Conservation (phyloP, 1,140 invertebrate genomes). For the Ephestia elutella region DNA sequence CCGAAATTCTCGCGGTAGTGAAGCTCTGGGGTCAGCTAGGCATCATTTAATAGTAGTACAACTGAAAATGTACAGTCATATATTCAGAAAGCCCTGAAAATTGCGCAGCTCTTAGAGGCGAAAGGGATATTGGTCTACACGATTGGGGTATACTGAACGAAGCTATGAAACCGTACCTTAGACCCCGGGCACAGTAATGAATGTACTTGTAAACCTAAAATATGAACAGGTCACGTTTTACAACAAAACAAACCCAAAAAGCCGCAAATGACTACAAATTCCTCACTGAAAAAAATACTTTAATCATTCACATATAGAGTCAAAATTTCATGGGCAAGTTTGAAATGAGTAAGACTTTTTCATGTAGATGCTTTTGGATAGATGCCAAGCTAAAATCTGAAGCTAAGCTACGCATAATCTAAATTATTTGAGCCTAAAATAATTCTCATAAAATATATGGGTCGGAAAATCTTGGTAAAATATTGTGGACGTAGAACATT, state of each 20-base stretch:
- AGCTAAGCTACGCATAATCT: slow-evolving; percentile 16
- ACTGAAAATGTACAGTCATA: too few species aligned
- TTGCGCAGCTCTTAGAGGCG: too few species aligned
- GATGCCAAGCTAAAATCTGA: slow-evolving; percentile 14
- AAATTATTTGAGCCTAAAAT: slow-evolving; percentile 19
- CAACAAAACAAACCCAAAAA: not conserved
- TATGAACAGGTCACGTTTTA: slow-evolving; percentile 16
- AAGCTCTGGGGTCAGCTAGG: too few species aligned
- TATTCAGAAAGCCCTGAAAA: too few species aligned
- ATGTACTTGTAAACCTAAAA: slow-evolving; percentile 21
- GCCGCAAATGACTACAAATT: not conserved
- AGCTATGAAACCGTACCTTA: not conserved
- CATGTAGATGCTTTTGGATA: not conserved
- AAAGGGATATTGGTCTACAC: too few species aligned
- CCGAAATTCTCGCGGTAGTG: too few species aligned
- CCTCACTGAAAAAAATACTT: not conserved
- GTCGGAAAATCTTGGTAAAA: slow-evolving; percentile 11
- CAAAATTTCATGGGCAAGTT: not conserved
- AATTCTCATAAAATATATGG: slow-evolving; percentile 15
- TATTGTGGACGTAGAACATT: not conserved
- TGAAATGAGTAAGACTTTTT: not conserved
- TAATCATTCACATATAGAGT: not conserved
- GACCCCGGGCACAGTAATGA: slow-evolving; percentile 5
- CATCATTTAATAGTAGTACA: too few species aligned
- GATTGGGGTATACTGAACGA: too few species aligned